These are phyloP conservation scores for Bruchidius siliquastri DNA, from an alignment of 2,888 invertebrate genomes.

Conservation along the genomic window DNA sequence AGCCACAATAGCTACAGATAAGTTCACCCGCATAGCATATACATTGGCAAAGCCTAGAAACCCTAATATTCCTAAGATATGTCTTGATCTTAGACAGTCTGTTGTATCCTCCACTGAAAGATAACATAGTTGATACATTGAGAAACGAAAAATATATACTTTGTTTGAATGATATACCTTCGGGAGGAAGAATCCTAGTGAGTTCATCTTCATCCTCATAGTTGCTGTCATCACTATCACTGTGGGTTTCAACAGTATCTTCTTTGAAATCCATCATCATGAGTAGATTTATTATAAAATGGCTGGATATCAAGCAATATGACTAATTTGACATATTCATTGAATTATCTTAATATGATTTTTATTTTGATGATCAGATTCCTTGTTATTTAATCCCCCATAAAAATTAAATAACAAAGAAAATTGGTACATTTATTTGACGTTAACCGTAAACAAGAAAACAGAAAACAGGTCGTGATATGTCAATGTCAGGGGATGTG, in stretches of 20 bases:
- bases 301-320: background rate
- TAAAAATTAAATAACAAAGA: background rate
- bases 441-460: background rate
- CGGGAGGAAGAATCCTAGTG: constrained; percentile 45
- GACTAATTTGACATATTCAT: background rate
- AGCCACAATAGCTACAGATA: constrained; percentile 91
- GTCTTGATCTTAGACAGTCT: constrained; percentile 67
- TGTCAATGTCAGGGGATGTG: too few species aligned
- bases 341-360: background rate
- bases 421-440: background rate
- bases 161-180: constrained; percentile 32
- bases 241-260: constrained; percentile 22
- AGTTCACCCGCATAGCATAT: constrained; percentile 85
- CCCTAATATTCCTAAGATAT: constrained; percentile 76
- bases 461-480: too few species aligned
- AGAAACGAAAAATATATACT: background rate
- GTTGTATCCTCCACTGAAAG: constrained; percentile 57
- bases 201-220: constrained; percentile 43
- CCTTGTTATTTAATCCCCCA: background rate
- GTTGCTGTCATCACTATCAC: constrained; percentile 33
- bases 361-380: background rate
- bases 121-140: constrained; percentile 6
- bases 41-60: constrained; percentile 86
- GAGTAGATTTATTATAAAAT: background rate
- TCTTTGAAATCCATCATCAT: constrained; percentile 23